phyloP scores from a whole-genome alignment of 2,888 invertebrate species.

The Mesochorus sp. region DNA sequence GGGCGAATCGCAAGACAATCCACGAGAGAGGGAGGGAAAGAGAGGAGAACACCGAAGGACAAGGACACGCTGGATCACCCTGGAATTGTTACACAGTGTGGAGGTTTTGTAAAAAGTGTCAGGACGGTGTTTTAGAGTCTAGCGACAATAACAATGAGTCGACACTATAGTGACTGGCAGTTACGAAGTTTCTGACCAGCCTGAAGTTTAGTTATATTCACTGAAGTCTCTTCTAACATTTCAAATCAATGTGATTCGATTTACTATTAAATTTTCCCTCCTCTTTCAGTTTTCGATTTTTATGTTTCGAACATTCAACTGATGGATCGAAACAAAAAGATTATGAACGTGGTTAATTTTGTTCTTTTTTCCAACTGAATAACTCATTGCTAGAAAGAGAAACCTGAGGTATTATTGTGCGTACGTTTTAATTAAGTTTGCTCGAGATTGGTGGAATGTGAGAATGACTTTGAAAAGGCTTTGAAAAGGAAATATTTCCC shows the following conservation, averaged over 20 bases:
- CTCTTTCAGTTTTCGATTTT: no score
- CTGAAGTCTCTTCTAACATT: no score
- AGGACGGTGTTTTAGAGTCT: not conserved
- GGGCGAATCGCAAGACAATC: constrained; percentile 35
- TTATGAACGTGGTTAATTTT: no score
- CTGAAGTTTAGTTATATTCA: not conserved
- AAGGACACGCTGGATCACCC: not conserved
- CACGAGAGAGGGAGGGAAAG: constrained; percentile 22
- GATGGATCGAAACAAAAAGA: no score
- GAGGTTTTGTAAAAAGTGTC: constrained; percentile 7
- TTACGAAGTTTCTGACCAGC: no score
- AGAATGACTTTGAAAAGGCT: constrained; percentile 63
- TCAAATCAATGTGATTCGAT: no score
- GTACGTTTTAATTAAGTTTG: constrained; percentile 70
- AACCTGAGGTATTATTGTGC: constrained; percentile 59
- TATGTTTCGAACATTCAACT: no score
- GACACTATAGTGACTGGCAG: not conserved
- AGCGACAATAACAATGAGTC: not conserved
- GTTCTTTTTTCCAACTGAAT: constrained; percentile 17
- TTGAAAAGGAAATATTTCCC: constrained; percentile 41
- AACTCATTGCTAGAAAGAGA: no score
- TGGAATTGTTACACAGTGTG: constrained; percentile 12
- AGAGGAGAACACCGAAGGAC: constrained; percentile 13
- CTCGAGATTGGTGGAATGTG: constrained; percentile 58
- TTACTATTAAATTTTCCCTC: no score